Base-by-base conservation (phyloP, 2,113 vertebrate species). In the Pelusios castaneus region DNA sequence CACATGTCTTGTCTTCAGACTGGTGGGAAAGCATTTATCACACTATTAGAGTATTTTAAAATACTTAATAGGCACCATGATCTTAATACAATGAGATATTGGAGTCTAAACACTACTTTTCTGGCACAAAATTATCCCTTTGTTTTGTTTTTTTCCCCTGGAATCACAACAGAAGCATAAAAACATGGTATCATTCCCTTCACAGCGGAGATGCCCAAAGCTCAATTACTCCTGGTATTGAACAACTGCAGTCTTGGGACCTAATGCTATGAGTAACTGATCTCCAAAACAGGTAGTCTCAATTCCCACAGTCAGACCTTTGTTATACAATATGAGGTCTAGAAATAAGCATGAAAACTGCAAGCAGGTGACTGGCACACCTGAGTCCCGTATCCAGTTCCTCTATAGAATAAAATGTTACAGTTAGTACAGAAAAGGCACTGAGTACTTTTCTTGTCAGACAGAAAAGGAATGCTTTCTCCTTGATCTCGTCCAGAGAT, bases 401-500 rank as follows among this genome's bases (percentile, higher is more conserved):
- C 34, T 25, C 17, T 56, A 29, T 25, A 21, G 56, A 93, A 93
- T 16, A 85, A 85, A 63, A 83, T 49, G 60, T 52, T 91, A 73
- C 54, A 84, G 67, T 90, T 81, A 85, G 60, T 8, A 76, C 38
- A 90, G 92, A 90, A 75, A 49, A 94, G 75, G 47, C 87, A 58
- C 82, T 25, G 70, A 88, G 82, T 22, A 63, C 63, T 45, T 93
- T 70, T 58, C 95, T 92, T 73, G 38, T 90, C 77, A 63, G 84
- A 60, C 34, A 95, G 70, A 49, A 92, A 95, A 89, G 89, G 88
- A 63, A 92, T 76, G 58, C 63, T 8, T 94, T 63, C 70, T 51
- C 93, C 94, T 96, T 95, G 88, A 95, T 95, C 92, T 94, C 11
- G 90, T 95, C 89, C 86, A 91, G 93, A 47, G 82, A 51, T 49